Percentiles rank a stretch among this genome's conserved stretches.
These are phyloP conservation scores for Ophion obscuratus DNA, from an alignment of 2,888 invertebrate species.

Conservation along the genomic window DNA sequence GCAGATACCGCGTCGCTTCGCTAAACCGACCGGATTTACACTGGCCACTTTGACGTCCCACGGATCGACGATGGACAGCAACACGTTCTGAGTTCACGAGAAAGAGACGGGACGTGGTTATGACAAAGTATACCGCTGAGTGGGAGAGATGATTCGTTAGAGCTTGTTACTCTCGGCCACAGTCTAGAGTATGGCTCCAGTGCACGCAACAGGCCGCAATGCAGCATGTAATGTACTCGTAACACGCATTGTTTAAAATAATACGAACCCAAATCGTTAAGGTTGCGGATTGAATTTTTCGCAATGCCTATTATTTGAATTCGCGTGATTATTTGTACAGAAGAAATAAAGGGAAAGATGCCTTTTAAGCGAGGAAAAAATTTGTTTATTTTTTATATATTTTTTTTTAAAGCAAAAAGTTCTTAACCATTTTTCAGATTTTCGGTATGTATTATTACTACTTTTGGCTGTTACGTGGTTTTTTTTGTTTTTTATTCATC, in stretches of 20 bases:
- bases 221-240: background rate
- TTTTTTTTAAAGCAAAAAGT: no score
- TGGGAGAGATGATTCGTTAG: conserved; percentile 75
- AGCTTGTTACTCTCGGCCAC: conserved; percentile 70
- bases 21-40: conserved; percentile 79
- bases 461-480: no score
- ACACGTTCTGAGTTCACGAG: conserved; percentile 74
- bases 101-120: conserved; percentile 59
- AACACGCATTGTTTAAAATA: background rate
- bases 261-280: background rate
- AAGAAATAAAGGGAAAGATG: no score
- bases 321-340: no score
- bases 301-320: background rate
- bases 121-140: conserved; percentile 58
- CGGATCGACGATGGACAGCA: conserved; percentile 82
- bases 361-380: no score
- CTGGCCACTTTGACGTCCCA: conserved; percentile 82
- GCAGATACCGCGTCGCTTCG: conserved; percentile 75
- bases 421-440: no score
- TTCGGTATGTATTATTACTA: no score
- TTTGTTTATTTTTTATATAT: no score
- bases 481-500: no score
- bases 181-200: conserved; percentile 38
- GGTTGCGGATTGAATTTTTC: background rate
- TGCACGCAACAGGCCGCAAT: conserved; percentile 19